Conservation (phyloP, 2,888 invertebrate genomes). For the Limnephilus lunatus region DNA sequence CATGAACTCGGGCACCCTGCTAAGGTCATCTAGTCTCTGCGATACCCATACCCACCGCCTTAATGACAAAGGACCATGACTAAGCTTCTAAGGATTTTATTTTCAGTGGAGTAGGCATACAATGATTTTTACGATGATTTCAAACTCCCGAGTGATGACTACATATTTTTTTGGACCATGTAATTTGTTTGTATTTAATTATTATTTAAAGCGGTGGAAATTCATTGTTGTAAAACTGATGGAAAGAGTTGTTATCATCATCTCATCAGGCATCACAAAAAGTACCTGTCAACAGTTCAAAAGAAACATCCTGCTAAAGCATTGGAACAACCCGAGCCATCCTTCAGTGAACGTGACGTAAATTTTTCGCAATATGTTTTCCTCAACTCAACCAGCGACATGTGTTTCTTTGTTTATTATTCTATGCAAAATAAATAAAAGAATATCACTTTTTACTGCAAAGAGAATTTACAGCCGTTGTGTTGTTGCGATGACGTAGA, state of each 20-base stretch:
- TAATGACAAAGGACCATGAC: too few species aligned
- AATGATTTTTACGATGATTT: not conserved
- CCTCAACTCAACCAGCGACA: not conserved
- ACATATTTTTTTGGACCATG: not conserved
- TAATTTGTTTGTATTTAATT: too few species aligned
- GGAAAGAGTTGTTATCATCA: not conserved
- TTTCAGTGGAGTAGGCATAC: too few species aligned
- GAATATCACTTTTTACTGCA: not conserved
- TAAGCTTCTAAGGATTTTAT: too few species aligned
- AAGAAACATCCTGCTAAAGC: not conserved
- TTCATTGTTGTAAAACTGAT: not conserved
- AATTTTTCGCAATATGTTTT: not conserved
- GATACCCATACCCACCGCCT: too few species aligned
- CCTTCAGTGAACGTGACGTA: not conserved
- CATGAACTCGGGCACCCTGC: too few species aligned
- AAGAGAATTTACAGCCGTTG: not conserved
- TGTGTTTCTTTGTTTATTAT: not conserved
- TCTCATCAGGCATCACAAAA: not conserved
- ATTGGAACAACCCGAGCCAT: not conserved
- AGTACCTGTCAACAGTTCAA: not conserved
- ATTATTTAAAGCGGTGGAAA: not conserved
- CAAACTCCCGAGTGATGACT: not conserved
- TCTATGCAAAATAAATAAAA: not conserved
- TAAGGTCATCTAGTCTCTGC: too few species aligned
- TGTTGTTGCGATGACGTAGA: not conserved